A percentile compares a stretch with the other conserved stretches of the same genome.
Conservation (phyloP, 2,888 invertebrate species). For the Platycheirus rosarum region DNA sequence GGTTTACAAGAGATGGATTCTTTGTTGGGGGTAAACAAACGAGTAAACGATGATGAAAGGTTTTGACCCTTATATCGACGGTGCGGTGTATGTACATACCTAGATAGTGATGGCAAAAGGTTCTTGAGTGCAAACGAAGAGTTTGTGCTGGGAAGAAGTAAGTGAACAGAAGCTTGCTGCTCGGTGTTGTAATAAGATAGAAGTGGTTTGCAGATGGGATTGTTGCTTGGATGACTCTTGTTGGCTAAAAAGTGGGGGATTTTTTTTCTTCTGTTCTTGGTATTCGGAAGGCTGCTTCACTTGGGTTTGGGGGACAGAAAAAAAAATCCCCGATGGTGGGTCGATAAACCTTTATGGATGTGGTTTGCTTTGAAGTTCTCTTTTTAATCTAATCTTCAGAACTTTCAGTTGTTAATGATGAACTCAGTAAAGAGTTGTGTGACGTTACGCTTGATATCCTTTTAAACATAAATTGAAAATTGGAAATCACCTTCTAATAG, state of each 20-base stretch:
- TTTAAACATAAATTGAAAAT: too few species aligned
- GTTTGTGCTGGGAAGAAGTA: neutral
- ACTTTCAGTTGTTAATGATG: slow-evolving; percentile 16
- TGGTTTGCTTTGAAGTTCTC: slow-evolving; percentile 38
- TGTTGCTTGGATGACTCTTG: slow-evolving; percentile 51
- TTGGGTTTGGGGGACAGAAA: neutral
- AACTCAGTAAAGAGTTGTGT: neutral
- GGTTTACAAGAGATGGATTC: slow-evolving; percentile 65
- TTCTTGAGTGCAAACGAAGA: slow-evolving; percentile 44
- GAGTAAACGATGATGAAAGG: slow-evolving; percentile 74
- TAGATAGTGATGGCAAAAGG: slow-evolving; percentile 38
- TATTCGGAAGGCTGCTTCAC: neutral
- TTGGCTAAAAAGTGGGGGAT: slow-evolving; percentile 16
- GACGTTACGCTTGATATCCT: slow-evolving; percentile 2
- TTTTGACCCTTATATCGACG: slow-evolving; percentile 65
- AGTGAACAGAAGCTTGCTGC: slow-evolving; percentile 6
- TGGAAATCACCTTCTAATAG: too few species aligned
- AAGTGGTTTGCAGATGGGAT: slow-evolving; percentile 62
- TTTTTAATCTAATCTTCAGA: slow-evolving; percentile 25
- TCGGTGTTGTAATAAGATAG: slow-evolving; percentile 61
- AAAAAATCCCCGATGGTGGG: slow-evolving; percentile 3
- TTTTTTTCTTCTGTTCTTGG: neutral
- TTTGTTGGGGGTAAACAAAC: slow-evolving; percentile 72
- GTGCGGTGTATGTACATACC: neutral
- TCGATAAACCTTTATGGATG: slow-evolving; percentile 25